Base-by-base conservation (phyloP, 2,113 vertebrate species). In the Rhizomys pruinosus region DNA sequence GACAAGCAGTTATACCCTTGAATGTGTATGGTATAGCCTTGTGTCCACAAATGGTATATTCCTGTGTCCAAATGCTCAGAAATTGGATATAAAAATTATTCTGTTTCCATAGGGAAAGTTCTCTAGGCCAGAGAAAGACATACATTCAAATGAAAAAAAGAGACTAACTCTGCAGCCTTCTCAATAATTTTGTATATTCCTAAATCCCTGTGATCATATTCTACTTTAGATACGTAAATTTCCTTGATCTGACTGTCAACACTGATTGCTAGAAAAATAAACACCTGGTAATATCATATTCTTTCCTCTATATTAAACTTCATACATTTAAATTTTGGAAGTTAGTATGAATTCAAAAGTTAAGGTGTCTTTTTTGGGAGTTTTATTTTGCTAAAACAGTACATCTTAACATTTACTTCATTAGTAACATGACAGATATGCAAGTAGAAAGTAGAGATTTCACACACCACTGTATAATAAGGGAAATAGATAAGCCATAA, bases 131-230 rank as follows among this genome's bases (percentile, higher is more conserved):
- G 6, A 52, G 47, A 52, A 39, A 64, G 19, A n/a, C n/a, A n/a
- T n/a, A n/a, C n/a, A n/a, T n/a, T n/a, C n/a, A n/a, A n/a, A 19
- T 42, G 8, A 23, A 19, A 47, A 44, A 4, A 6, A 32, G 10
- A 52, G 0, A 16, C 29, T 64, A 0, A 4, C 1, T 7, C 17
- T 20, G 17, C 0, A 71, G 29, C 20, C 5, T 73, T 78, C 63
- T 39, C 3, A 42, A 63, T 8, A 77, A 44, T 47, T 64, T 55
- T 61, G 2, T 79, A 68, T 44, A 6, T 29, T 9, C 23, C 1
- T 64, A 59, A 52, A 64, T 86, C 47, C 6, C 2, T 7, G 37
- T 69, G 42, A 57, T 85, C 64, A 74, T 20, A 25, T 63, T 52
- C 25, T 78, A 7, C 47, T 61, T 91, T 16, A 63, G 69, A 42